A percentile compares a stretch with the other conserved stretches of the same genome.
Evolutionary conservation across 2,797 vertebrate genomes (phyloP).

Genomic region (Takifugu ocellatus): DNA sequence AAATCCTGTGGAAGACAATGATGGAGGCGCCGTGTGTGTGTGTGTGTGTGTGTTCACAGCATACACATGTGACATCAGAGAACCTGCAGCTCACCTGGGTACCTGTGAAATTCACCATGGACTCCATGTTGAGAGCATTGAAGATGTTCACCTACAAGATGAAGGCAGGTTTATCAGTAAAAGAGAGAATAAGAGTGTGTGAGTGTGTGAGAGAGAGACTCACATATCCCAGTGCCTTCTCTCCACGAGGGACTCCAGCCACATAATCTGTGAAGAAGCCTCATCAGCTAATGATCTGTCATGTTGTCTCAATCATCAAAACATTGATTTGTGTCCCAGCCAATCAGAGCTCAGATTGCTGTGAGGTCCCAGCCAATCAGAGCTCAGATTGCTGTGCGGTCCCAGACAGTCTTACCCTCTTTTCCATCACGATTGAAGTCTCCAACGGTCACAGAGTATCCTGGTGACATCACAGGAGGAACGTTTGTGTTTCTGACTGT

Average conservation of each 20-base stretch:
- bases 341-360: background rate
- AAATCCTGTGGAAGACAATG: background rate
- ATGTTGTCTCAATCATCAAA: no score
- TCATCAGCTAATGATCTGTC: background rate
- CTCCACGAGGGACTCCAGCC: slow-evolving; percentile 91
- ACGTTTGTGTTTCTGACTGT: background rate
- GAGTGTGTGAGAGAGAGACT: slow-evolving; percentile 32
- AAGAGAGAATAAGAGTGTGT: background rate
- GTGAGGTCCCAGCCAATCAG: background rate
- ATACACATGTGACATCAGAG: no score
- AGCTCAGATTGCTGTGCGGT: background rate
- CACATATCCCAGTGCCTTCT: slow-evolving; percentile 92
- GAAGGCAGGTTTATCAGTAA: no score
- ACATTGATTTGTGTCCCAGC: no score
- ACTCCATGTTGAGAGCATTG: slow-evolving; percentile 87
- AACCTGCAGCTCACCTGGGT: slow-evolving; percentile 79
- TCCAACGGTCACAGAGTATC: slow-evolving; percentile 91
- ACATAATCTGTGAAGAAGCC: slow-evolving; percentile 80
- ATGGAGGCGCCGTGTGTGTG: no score
- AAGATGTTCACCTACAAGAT: slow-evolving; percentile 89
- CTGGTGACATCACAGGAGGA: slow-evolving; percentile 57
- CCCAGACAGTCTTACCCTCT: slow-evolving; percentile 69
- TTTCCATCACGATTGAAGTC: slow-evolving; percentile 87
- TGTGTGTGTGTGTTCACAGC: no score
- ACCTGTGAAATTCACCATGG: slow-evolving; percentile 91